Evolutionary conservation across 2,113 vertebrate genomes (phyloP).

Genomic region (Passer domesticus): DNA sequence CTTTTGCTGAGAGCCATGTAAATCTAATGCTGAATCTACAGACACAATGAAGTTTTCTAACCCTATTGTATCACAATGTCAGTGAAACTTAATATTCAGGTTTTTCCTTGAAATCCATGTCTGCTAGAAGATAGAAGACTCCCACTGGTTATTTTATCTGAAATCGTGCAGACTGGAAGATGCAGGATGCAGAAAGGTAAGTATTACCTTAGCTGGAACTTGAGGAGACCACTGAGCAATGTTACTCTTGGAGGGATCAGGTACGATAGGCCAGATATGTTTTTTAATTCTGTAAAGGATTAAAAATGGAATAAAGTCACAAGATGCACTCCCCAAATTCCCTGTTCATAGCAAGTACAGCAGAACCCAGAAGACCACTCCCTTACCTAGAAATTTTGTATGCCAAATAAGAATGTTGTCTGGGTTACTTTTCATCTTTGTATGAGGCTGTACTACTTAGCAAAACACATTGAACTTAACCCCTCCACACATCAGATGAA

Average conservation of each 20-base stretch:
- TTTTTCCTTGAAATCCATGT: neutral
- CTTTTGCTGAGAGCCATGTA: neutral
- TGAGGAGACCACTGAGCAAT: slow-evolving; percentile 94
- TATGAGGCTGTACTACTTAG: neutral
- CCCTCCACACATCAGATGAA: neutral
- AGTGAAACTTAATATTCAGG: neutral
- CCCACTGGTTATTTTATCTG: neutral
- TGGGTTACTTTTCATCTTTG: neutral
- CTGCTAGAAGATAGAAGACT: neutral
- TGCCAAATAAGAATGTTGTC: neutral
- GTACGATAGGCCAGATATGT: slow-evolving; percentile 92
- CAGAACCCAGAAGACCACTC: neutral
- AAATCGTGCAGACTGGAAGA: neutral
- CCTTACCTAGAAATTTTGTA: neutral
- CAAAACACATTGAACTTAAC: neutral
- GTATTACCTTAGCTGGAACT: slow-evolving; percentile 82
- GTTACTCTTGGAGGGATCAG: slow-evolving; percentile 92
- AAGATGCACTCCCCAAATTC: neutral
- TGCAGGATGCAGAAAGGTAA: neutral
- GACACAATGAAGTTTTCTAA: neutral
- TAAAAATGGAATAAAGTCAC: neutral
- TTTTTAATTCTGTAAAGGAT: slow-evolving; percentile 84
- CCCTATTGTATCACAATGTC: neutral
- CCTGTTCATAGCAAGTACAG: neutral
- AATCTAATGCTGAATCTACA: neutral